Conservation (phyloP, 2,888 invertebrate species). For the Esperia sulphurella region DNA sequence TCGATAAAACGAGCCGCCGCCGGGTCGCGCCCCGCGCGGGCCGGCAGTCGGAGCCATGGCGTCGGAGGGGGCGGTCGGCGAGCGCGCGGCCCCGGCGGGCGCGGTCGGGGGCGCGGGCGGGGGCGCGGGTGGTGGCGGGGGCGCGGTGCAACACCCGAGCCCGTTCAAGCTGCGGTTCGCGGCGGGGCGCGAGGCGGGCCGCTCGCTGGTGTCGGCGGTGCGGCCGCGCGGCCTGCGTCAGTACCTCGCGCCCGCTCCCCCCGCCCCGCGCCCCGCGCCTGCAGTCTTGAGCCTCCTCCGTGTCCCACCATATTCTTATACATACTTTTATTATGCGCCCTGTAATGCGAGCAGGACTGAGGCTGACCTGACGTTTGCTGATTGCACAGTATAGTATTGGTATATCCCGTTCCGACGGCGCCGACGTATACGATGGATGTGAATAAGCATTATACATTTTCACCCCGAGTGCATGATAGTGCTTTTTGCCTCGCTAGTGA, state of each 20-base stretch:
- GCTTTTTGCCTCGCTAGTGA: too few species aligned
- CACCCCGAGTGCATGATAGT: too few species aligned
- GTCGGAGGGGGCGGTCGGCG: constrained; percentile 4
- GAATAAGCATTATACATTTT: too few species aligned
- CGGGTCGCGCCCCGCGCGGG: neutral
- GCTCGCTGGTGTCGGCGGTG: constrained; percentile 57
- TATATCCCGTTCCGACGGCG: too few species aligned
- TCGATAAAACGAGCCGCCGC: neutral
- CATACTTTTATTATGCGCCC: too few species aligned
- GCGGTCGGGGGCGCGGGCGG: constrained; percentile 1
- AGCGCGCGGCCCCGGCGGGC: neutral
- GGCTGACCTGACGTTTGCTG: too few species aligned
- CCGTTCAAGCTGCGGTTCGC: constrained; percentile 67
- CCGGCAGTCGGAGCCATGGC: constrained; percentile 4
- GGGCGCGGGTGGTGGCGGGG: constrained; percentile 6
- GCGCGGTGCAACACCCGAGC: constrained; percentile 25
- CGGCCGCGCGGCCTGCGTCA: constrained; percentile 57
- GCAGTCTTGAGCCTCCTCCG: too few species aligned
- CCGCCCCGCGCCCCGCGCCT: neutral
- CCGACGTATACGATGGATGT: too few species aligned
- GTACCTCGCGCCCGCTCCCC: constrained; percentile 14
- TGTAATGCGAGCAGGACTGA: too few species aligned
- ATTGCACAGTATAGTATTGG: too few species aligned
- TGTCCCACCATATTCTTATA: too few species aligned
- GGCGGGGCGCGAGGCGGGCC: constrained; percentile 57